These are phyloP conservation scores for Podargus strigoides DNA, from an alignment of 2,797 vertebrate species.

Conservation along the genomic window DNA sequence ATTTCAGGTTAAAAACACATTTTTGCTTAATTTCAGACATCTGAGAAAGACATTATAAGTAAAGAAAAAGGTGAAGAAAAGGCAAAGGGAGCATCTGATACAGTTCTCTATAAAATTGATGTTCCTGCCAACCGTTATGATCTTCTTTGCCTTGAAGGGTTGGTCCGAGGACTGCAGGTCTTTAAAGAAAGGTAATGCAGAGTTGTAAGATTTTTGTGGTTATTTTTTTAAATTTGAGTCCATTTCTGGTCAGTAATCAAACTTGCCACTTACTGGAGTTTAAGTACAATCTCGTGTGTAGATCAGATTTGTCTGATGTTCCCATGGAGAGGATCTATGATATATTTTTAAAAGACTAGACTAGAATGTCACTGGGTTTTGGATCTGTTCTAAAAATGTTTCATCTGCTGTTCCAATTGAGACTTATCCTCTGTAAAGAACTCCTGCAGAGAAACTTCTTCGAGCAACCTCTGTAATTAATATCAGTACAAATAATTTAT, in stretches of 20 bases:
- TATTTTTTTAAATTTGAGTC: not conserved
- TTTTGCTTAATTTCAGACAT: constrained; percentile 79
- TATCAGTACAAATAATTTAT: not conserved
- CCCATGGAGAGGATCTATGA: not conserved
- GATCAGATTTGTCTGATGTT: not conserved
- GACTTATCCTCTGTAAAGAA: not conserved
- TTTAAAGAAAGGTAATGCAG: constrained; percentile 89
- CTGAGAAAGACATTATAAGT: constrained; percentile 93
- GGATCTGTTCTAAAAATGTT: not conserved
- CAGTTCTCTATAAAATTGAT: constrained; percentile 93
- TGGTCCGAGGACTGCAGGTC: constrained; percentile 92
- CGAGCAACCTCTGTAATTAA: not conserved
- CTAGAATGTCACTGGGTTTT: not conserved
- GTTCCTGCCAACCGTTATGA: constrained; percentile 97
- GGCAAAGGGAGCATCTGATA: constrained; percentile 88
- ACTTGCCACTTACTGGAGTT: not conserved
- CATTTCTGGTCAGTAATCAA: not conserved
- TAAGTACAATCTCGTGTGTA: fast-evolving
- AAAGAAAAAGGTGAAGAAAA: constrained; percentile 89
- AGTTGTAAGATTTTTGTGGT: not conserved
- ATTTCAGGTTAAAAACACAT: not conserved
- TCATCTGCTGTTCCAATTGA: not conserved
- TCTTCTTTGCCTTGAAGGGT: constrained; percentile 93
- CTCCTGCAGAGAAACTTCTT: not conserved
- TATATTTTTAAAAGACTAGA: not conserved